Base-by-base conservation (phyloP, 2,888 invertebrate species). In the Drosophila rubida region DNA sequence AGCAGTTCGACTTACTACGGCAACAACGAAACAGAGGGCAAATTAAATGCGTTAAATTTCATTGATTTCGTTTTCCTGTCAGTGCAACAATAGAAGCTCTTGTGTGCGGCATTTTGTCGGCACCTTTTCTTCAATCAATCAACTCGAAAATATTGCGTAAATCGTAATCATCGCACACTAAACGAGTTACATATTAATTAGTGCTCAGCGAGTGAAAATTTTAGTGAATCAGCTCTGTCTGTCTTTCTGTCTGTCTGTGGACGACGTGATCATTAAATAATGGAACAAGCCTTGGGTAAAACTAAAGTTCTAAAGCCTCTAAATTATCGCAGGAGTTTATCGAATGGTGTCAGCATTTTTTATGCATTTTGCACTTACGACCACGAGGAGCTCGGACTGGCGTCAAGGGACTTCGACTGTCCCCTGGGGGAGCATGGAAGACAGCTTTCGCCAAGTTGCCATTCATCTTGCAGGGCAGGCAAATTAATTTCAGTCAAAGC, bases 401-500 rank as follows among this genome's bases (percentile, higher is more conserved):
- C 37, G 22, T 25, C 22, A 25, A 19, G 37, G 41, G 23, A 11
- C 22, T n/a, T 23, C 6, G 13, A 5, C 23, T 37, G 50, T 16
- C 54, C 53, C 57, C 65, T 25, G 42, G 65, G 76, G 65, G 19
- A 25, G 39, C 32, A 41, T 19, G 19, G 46, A 61, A 78, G 61
- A 60, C 69, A 74, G 64, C 75, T 78, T 78, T 73, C 77, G 69
- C 78, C 78, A 65, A 27, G 57, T 58, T 58, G 74, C 74, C 80
- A 77, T 80, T 69, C 69, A 72, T 81, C 78, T 78, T 69, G 50
- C 69, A 60, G 68, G 82, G 69, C 64, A 70, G 70, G 55, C 83
- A 85, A 82, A 82, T 87, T 87, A 87, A 87, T 87, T 82, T 87
- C 65, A 79, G 87, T 82, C 82, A 70, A 70, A 58, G 60, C 50